Evolutionary conservation across 2,113 vertebrate genomes (phyloP), one percentile per base, ranked within the genome.

Genomic region (Morphnarchus princeps): DNA sequence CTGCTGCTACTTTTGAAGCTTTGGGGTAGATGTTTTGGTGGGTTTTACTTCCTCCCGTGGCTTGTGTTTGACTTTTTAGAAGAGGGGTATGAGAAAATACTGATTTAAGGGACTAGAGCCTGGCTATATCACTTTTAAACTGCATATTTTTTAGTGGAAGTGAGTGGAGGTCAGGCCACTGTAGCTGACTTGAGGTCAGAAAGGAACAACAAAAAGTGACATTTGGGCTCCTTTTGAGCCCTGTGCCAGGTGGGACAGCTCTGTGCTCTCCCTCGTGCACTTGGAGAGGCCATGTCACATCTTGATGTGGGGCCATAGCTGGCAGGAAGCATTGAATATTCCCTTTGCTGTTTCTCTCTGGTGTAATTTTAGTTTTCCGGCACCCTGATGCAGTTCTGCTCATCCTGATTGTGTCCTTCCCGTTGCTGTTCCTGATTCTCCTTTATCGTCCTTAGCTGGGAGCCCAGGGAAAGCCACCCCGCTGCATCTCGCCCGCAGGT

Each of bases 181-280:
- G 3, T 36, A 84, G 80, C 36, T 69, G 50, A 58, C 50, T 62
- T 67, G 54, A 62, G 13, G 24, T 82, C 9, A 1, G 69, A 82
- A 77, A 82, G 28, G 16, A 92, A 10, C 24, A 52, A 47, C 9
- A 87, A 49, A 74, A 90, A 28, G 16, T 45, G 58, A 25, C 2
- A 0, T 52, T 43, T 49, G 38, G 45, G 31, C 36, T 87, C 2
- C 0, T 78, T 90, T 89, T 90, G 70, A 78, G 78, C 36, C 50
- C 43, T 0, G 0, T 73, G 59, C 43, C 2, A 0, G 45, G 62
- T n/a, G 36, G 31, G 40, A 72, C 1, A 4, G 15, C 57, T 73
- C 66, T 13, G 26, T 14, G 1, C 40, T 77, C 47, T 63, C 29
- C 59, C 10, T 55, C 2, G 1, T 8, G 34, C 2, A 0, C 58